These are phyloP conservation scores for Apteryx mantelli DNA, from an alignment of 2,113 vertebrate species.

Conservation along the genomic window DNA sequence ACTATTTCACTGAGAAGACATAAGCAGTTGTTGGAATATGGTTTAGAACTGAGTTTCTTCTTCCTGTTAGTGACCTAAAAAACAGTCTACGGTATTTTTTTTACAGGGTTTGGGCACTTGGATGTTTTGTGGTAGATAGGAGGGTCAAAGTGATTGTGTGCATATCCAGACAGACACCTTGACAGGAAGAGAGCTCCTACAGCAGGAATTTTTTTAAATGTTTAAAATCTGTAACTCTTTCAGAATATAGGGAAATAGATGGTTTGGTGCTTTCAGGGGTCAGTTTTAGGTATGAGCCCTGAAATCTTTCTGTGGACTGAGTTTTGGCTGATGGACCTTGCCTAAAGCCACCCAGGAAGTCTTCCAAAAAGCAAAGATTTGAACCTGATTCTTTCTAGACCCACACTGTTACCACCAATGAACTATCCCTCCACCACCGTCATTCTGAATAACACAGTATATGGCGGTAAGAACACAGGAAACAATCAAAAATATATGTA, in stretches of 20 bases:
- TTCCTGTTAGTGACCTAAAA: background rate
- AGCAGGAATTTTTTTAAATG: background rate
- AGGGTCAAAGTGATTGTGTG: background rate
- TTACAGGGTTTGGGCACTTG: rapidly evolving
- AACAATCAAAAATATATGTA: background rate
- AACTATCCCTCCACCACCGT: background rate
- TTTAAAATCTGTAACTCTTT: background rate
- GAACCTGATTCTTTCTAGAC: background rate
- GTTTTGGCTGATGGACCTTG: background rate
- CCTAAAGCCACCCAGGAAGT: background rate
- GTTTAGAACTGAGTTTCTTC: background rate
- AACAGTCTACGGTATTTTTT: background rate
- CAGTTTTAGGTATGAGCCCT: background rate
- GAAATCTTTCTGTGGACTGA: background rate
- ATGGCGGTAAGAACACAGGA: background rate
- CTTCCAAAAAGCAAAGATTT: background rate
- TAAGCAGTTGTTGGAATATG: background rate
- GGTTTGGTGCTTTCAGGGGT: background rate
- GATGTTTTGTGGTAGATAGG: background rate
- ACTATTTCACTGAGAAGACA: background rate
- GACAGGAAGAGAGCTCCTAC: background rate
- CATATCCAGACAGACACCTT: background rate
- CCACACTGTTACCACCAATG: background rate
- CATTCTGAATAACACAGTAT: background rate
- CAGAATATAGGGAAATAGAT: background rate